Conservation (phyloP, 1,140 invertebrate species). For the Plectrocnemia conspersa region DNA sequence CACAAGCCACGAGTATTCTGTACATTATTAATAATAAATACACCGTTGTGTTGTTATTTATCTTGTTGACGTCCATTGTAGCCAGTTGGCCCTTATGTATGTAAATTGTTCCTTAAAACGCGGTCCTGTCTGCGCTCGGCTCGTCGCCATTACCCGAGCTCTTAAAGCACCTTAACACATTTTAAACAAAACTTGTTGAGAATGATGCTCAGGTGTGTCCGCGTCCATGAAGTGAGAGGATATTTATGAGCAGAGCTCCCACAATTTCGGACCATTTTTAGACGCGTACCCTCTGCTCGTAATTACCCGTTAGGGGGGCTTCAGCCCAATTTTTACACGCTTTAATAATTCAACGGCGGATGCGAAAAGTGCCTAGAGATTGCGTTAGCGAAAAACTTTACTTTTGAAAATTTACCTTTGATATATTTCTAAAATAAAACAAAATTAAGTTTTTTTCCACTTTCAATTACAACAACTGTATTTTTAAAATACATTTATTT, state of each 20-base stretch:
- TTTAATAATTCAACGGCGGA: constrained; percentile 20
- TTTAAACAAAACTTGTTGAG: constrained; percentile 34
- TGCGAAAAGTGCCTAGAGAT: constrained; percentile 15
- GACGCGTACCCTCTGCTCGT: neutral
- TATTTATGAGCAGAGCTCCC: constrained; percentile 31
- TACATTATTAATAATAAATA: too few relatives aligned
- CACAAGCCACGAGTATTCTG: too few relatives aligned
- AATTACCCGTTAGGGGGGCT: constrained; percentile 15
- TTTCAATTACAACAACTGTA: too few relatives aligned
- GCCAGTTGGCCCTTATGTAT: too few relatives aligned
- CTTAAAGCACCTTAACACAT: constrained; percentile 33
- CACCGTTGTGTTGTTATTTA: too few relatives aligned
- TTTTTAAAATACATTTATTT: too few relatives aligned
- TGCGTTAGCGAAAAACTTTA: too few relatives aligned
- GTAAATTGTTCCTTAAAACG: too few relatives aligned
- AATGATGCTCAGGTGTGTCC: constrained; percentile 34
- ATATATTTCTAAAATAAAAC: too few relatives aligned
- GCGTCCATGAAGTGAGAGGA: constrained; percentile 31
- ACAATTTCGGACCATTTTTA: neutral
- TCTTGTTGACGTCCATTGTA: too few relatives aligned
- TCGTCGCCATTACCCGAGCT: constrained; percentile 16
- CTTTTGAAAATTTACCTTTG: too few relatives aligned
- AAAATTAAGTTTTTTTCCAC: too few relatives aligned
- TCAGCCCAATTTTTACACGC: constrained; percentile 10
- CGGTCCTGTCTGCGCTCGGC: constrained; percentile 12